Base-by-base conservation (phyloP, 1,140 invertebrate genomes). In the Pygmarrhopalites habei region DNA sequence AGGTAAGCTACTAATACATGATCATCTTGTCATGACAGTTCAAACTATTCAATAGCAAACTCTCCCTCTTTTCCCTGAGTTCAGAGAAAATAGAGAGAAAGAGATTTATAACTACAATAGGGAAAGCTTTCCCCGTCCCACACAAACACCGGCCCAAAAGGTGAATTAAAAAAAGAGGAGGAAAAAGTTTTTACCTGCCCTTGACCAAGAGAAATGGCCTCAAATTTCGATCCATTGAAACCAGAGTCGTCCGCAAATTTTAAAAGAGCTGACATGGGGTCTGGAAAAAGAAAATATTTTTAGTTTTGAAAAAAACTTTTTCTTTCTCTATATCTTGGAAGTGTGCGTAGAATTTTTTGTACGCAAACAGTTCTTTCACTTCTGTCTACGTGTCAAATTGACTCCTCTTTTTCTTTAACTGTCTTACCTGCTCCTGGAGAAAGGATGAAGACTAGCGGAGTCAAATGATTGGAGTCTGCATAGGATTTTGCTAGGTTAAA, bases 201-300 rank as follows among this genome's bases (percentile, higher is more conserved):
- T 74, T 83, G 81, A 51, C 82, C 82, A 1, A 83, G 70, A 7
- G 82, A 82, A 60, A 83, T 74, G 1, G 80, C 79, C 60, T 80
- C 76, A 64, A 83, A 78, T 59, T 78, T 79, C 25, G 73, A 74
- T 4, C 77, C 78, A 25, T 76, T 75, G 71, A 80, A 80, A 30
- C 79, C 80, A 68, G 77, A 73, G 61, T 81, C 79, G 63, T 82
- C 79, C 35, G 81, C 81, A 73, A 77, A 76, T 60, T 73, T 72
- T 4, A 73, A 52, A 4, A 76, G 55, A 19, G 75, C 75, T 17
- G 76, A 73, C 74, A 81, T 79, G 12, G 82, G 82, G 73, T 83
- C 82, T n/a, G n/a, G n/a, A n/a, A n/a, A n/a, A n/a, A n/a, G n/a
- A n/a, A n/a, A n/a, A n/a, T n/a, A n/a, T n/a, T n/a, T n/a, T n/a